These are phyloP conservation scores for Drosophila elegans DNA, from an alignment of 1,140 invertebrate species.

Conservation along the genomic window DNA sequence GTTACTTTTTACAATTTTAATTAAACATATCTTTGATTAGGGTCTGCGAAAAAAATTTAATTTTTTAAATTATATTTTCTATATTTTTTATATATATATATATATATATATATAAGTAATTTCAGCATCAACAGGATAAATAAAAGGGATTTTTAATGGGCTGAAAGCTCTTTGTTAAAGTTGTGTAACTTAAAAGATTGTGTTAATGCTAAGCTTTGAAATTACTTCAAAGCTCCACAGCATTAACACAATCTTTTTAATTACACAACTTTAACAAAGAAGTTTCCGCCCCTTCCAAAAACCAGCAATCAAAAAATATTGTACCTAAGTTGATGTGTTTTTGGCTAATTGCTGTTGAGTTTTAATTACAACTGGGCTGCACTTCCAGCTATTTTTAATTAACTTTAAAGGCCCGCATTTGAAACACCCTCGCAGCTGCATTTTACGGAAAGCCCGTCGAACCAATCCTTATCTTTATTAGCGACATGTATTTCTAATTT, in stretches of 20 bases:
- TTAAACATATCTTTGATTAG: too few species aligned
- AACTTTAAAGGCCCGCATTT: constrained; percentile 38
- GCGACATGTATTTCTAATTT: constrained; percentile 66
- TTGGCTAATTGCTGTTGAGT: constrained; percentile 51
- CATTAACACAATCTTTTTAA: constrained; percentile 8
- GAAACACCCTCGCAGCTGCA: constrained; percentile 11
- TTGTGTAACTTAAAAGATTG: too few species aligned
- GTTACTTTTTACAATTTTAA: too few species aligned
- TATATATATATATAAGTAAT: too few species aligned
- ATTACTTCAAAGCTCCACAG: neutral
- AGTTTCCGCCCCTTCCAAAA: neutral
- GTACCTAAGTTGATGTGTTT: constrained; percentile 15
- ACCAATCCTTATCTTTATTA: constrained; percentile 62
- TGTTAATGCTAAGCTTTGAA: too few species aligned
- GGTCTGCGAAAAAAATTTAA: too few species aligned
- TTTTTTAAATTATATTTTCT: too few species aligned
- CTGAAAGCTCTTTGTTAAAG: too few species aligned
- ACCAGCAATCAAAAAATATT: constrained; percentile 14
- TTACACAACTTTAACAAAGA: constrained; percentile 10
- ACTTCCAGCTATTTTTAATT: constrained; percentile 58
- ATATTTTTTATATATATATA: too few species aligned
- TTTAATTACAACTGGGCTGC: constrained; percentile 52
- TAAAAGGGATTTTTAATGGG: too few species aligned
- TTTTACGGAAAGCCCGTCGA: constrained; percentile 8
- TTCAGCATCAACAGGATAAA: too few species aligned